phyloP scores from a whole-genome alignment of 2,888 invertebrate species.

The Timandra comae region DNA sequence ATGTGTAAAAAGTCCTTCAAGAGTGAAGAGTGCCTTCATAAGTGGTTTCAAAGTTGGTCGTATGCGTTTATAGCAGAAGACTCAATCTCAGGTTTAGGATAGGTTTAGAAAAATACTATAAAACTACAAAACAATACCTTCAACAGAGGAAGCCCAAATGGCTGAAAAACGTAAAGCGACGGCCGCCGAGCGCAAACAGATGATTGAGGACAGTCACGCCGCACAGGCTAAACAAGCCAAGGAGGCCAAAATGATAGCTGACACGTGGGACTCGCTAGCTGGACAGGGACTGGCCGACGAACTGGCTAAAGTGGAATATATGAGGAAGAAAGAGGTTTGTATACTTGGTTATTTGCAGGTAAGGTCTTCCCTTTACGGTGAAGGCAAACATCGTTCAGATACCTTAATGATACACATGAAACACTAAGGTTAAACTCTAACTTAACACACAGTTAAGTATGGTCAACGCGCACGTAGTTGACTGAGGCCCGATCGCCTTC shows the following conservation, averaged over 20 bases:
- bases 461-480: no score
- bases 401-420: background rate
- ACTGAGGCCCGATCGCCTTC: no score
- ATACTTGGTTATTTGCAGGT: no score
- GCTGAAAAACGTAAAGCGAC: slow-evolving; percentile 33
- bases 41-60: no score
- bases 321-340: slow-evolving; percentile 50
- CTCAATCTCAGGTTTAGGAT: no score
- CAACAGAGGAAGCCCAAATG: slow-evolving; percentile 36
- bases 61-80: no score
- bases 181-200: slow-evolving; percentile 33
- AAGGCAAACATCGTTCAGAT: background rate
- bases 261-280: slow-evolving; percentile 53
- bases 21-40: no score
- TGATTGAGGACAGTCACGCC: slow-evolving; percentile 35
- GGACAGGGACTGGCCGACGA: slow-evolving; percentile 38
- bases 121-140: no score
- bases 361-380: background rate
- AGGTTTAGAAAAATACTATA: no score
- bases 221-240: slow-evolving; percentile 24
- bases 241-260: slow-evolving; percentile 29
- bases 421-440: background rate
- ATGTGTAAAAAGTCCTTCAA: no score
- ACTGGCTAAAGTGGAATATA: slow-evolving; percentile 29
- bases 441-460: no score